Base-by-base conservation (phyloP, 2,888 invertebrate genomes). In the Lithophane ornitopus region DNA sequence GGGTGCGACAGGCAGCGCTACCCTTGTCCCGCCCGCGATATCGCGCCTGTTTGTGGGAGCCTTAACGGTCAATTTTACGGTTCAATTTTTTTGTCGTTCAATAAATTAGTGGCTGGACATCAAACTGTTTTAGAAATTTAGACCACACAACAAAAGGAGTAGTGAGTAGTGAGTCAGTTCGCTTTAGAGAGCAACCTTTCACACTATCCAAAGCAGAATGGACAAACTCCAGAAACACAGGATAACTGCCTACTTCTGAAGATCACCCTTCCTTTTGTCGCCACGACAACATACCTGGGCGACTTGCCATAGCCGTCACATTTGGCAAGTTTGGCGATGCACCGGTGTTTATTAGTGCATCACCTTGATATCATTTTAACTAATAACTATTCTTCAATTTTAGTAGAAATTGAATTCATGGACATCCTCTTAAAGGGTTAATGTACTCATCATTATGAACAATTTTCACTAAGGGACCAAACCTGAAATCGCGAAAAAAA, bases 261-360 rank as follows among this genome's bases (percentile, higher is more conserved):
- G n/a, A 70, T 34, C 19, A 56, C 14, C 34, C 73, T 73, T 73
- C 16, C 1, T 63, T 3, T n/a, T 16, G 14, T 73, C 69, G 26
- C 46, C 39, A 65, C 34, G 28, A 46, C 9, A 49, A 56, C 62
- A 78, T 77, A 78, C n/a, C 56, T 67, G 78, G 78, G 80, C 74
- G 11, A 74, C 41, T 56, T 56, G 74, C 78, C 78, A 80, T 41
- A n/a, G 28, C 34, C 41, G 56, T 22, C 28, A 41, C 56, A 34
- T 49, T 75, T 80, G 76, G 80, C 81, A 80, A 80, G 58, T 56
- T 44, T 46, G 44, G 34, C 56, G 3, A 46, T 8, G 54, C 34
- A 68, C 7, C n/a, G 39, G 14, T 62, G 11, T 78, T 54, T 59
- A 70, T 72, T 28, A 56, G 22, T 28, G 28, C 41, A 62, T 19